Conservation (phyloP, 1,140 invertebrate genomes). For the Maniola jurtina region DNA sequence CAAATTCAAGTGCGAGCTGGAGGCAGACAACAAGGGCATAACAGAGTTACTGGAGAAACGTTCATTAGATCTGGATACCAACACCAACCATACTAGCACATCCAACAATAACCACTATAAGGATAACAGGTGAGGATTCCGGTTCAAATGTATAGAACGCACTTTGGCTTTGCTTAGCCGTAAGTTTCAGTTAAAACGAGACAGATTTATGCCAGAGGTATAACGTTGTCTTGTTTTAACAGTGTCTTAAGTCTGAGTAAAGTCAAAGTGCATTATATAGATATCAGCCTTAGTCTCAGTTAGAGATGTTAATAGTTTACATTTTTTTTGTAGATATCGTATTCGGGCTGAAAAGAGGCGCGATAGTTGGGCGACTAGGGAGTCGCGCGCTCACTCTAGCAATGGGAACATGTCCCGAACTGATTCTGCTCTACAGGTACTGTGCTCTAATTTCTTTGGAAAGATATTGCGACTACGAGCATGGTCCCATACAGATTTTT, state of each 20-base stretch:
- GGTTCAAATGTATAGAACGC: no score
- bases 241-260: no score
- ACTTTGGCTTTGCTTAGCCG: no score
- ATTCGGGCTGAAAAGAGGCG: constrained; percentile 79
- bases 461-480: no score
- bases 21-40: constrained; percentile 98
- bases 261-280: no score
- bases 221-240: no score
- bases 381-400: constrained; percentile 49
- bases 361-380: constrained; percentile 75
- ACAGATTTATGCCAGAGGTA: no score
- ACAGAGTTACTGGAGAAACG: constrained; percentile 97
- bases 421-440: constrained; percentile 73
- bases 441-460: no score
- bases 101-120: constrained; percentile 74
- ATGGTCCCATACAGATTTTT: no score
- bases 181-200: no score
- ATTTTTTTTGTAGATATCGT: constrained; percentile 54
- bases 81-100: constrained; percentile 75
- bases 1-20: constrained; percentile 99
- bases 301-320: no score
- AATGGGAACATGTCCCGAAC: constrained; percentile 59
- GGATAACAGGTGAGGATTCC: constrained; percentile 62
- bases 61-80: constrained; percentile 88
- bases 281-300: no score